Percentiles rank a stretch among this genome's conserved stretches.
Evolutionary conservation across 2,888 invertebrate genomes (phyloP).

Genomic region (Ophion ventricosus): DNA sequence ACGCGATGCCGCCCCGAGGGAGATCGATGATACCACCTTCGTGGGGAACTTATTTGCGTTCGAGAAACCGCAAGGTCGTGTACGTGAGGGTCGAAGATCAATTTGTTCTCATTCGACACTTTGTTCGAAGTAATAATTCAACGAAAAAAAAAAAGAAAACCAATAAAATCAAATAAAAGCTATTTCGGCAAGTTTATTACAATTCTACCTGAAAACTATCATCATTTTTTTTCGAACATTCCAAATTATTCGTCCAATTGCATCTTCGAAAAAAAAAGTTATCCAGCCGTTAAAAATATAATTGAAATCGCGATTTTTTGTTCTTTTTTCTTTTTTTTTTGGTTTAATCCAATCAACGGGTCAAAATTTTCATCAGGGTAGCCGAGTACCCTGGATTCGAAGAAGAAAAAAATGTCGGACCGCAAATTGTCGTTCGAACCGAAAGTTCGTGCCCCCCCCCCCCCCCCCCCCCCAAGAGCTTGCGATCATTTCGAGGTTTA

Average conservation of each 20-base stretch:
- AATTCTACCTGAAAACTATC: not conserved
- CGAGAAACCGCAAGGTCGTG: constrained; percentile 53
- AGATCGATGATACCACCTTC: constrained; percentile 52
- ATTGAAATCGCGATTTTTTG: too few relatives aligned
- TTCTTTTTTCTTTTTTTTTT: too few relatives aligned
- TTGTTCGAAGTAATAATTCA: not conserved
- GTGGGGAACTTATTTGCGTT: constrained; percentile 33
- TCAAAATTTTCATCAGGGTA: too few relatives aligned
- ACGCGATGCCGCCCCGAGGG: constrained; percentile 40
- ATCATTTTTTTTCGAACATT: not conserved
- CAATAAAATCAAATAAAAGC: not conserved
- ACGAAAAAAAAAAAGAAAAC: not conserved
- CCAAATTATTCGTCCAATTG: too few relatives aligned
- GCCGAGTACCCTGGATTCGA: too few relatives aligned
- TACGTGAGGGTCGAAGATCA: not conserved
- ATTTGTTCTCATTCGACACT: not conserved
- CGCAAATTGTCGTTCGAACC: not conserved
- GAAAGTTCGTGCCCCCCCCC: not conserved
- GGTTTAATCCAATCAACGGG: too few relatives aligned
- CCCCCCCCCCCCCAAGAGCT: not conserved
- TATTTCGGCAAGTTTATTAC: not conserved
- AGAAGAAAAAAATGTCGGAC: too few relatives aligned
- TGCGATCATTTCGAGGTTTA: not conserved
- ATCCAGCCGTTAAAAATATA: too few relatives aligned
- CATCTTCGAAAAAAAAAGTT: too few relatives aligned